Conservation (phyloP, 2,888 invertebrate species). For the Drosophila infuscata region DNA sequence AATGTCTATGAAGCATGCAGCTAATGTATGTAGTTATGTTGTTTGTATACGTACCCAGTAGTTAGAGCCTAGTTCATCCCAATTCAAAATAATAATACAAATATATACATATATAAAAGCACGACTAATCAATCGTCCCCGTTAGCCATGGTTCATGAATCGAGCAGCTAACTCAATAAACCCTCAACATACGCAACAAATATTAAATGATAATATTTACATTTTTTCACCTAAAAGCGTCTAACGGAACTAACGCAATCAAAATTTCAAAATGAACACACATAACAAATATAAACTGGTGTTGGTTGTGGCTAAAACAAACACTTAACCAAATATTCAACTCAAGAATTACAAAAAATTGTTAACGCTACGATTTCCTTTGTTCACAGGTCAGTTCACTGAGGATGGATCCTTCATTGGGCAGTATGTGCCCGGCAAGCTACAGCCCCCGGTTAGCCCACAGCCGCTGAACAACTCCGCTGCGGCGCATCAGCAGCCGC, state of each 20-base stretch:
- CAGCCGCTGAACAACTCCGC: constrained; percentile 80
- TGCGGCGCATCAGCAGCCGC: constrained; percentile 81
- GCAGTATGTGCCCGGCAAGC: constrained; percentile 95
- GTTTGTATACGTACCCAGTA: constrained; percentile 19
- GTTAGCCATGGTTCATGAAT: not conserved
- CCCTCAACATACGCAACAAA: not conserved
- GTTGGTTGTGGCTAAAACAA: constrained; percentile 48
- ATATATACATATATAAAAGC: not conserved
- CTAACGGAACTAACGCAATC: constrained; percentile 33
- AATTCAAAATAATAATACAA: not conserved
- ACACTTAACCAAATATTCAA: not conserved
- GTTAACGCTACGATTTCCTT: constrained; percentile 4
- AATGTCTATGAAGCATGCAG: constrained; percentile 41
- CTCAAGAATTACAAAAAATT: not conserved
- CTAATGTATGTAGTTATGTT: constrained; percentile 16
- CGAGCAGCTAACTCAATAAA: constrained; percentile 1
- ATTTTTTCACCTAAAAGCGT: not conserved
- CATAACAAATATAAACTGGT: constrained; percentile 26
- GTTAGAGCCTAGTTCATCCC: constrained; percentile 3
- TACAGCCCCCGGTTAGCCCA: constrained; percentile 87
- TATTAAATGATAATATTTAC: not conserved
- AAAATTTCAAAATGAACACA: not conserved
- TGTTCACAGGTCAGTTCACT: constrained; percentile 90
- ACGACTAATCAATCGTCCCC: constrained; percentile 12
- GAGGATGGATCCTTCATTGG: constrained; percentile 99